These are phyloP conservation scores for Danio tinwini DNA, from an alignment of 2,797 vertebrate genomes.

Conservation along the genomic window DNA sequence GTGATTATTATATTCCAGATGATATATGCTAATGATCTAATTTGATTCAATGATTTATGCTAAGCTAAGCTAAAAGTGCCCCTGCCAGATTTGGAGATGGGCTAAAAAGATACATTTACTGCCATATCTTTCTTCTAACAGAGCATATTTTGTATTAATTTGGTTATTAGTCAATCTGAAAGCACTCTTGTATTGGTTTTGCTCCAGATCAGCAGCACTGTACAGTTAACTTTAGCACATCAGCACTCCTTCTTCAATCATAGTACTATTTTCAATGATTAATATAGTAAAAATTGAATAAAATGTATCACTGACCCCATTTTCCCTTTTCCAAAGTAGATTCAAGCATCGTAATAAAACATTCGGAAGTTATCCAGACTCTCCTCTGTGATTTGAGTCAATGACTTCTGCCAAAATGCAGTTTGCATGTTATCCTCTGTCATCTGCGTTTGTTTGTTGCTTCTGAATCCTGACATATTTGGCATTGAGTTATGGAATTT, in stretches of 20 bases:
- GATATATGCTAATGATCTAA: too few relatives aligned
- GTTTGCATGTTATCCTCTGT: constrained; percentile 35
- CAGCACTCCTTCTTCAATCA: not conserved
- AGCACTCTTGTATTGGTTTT: constrained; percentile 7
- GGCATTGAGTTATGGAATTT: constrained; percentile 31
- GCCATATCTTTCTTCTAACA: too few relatives aligned
- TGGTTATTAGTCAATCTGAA: not conserved
- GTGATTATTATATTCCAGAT: too few relatives aligned
- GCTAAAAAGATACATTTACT: too few relatives aligned
- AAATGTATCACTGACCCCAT: constrained; percentile 7
- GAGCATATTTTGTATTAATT: not conserved
- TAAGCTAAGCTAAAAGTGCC: too few relatives aligned
- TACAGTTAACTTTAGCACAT: not conserved
- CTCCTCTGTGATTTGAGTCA: constrained; percentile 46
- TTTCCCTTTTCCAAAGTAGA: constrained; percentile 20
- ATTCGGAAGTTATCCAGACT: constrained; percentile 53
- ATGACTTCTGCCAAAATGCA: constrained; percentile 34
- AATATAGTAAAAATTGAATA: constrained; percentile 39
- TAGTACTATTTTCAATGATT: constrained; percentile 29
- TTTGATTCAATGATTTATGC: too few relatives aligned
- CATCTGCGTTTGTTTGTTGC: constrained; percentile 6
- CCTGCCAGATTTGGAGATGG: too few relatives aligned
- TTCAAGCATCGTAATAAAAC: constrained; percentile 50
- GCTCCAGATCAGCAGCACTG: constrained; percentile 8
- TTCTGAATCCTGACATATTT: constrained; percentile 41